Evolutionary conservation across 2,113 vertebrate genomes (phyloP).

Genomic region (Lepidothrix coronata): DNA sequence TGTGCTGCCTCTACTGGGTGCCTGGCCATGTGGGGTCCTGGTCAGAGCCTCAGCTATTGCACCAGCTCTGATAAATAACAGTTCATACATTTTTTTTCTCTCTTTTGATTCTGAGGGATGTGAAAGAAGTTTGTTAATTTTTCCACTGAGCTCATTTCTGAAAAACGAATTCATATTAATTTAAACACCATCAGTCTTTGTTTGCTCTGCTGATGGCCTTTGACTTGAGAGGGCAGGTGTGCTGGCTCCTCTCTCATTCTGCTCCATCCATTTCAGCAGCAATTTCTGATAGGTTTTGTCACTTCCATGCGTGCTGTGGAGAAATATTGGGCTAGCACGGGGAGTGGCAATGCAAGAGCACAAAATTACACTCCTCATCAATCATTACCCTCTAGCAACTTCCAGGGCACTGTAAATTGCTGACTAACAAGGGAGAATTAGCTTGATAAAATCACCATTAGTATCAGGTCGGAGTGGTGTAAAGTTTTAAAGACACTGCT

Average conservation of each 20-base stretch:
- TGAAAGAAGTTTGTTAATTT: background rate
- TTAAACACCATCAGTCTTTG: constrained; percentile 62
- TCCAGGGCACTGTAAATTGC: constrained; percentile 61
- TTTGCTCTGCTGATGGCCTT: constrained; percentile 62
- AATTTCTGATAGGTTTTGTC: constrained; percentile 61
- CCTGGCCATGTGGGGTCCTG: background rate
- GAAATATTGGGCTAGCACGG: constrained; percentile 52
- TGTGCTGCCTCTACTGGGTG: background rate
- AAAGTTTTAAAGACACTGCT: constrained; percentile 38
- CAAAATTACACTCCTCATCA: constrained; percentile 67
- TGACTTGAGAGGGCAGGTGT: constrained; percentile 66
- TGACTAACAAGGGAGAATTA: constrained; percentile 66
- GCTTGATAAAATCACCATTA: constrained; percentile 74
- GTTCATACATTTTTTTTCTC: background rate
- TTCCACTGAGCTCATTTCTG: background rate
- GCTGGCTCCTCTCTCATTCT: constrained; percentile 23
- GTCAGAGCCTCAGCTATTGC: background rate
- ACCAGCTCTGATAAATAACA: background rate
- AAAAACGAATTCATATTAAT: constrained; percentile 45
- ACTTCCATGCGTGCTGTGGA: background rate
- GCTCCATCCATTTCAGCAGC: constrained; percentile 53
- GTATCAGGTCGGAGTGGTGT: constrained; percentile 54
- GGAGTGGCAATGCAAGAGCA: constrained; percentile 54
- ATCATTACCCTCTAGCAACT: constrained; percentile 62
- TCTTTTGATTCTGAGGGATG: background rate